Evolutionary conservation across 2,113 vertebrate genomes (phyloP).

Genomic region (Melanerpes aurifrons): DNA sequence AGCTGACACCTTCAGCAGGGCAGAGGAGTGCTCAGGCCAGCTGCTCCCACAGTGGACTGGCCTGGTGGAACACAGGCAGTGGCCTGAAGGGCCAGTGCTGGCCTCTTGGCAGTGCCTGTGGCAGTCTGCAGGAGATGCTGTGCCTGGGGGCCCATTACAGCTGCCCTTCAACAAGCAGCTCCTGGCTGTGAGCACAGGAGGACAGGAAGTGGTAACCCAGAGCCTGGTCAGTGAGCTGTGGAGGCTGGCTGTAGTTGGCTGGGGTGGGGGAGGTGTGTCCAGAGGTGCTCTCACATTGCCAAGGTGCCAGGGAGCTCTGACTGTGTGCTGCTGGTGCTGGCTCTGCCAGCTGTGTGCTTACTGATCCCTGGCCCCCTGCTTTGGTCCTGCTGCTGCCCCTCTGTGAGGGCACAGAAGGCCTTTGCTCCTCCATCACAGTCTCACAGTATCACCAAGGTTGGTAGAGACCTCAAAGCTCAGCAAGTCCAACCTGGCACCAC

Average conservation of each 20-base stretch:
- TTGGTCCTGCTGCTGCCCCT: neutral
- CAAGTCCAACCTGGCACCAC: no score
- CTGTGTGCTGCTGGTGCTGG: neutral
- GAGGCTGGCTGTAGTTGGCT: neutral
- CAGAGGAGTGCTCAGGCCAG: neutral
- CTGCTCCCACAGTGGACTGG: neutral
- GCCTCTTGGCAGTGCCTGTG: neutral
- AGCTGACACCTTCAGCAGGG: neutral
- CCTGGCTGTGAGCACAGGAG: fast-evolving
- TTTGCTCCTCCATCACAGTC: neutral
- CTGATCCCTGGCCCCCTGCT: neutral
- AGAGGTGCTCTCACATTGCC: neutral
- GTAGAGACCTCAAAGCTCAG: no score
- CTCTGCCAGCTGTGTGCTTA: neutral
- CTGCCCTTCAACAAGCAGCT: neutral
- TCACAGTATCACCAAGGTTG: no score
- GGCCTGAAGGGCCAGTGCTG: neutral
- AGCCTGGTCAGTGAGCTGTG: neutral
- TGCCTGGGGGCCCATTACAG: neutral
- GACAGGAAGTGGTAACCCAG: neutral
- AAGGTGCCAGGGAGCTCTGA: neutral
- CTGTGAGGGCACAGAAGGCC: neutral
- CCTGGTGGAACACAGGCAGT: neutral
- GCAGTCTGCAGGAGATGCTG: neutral
- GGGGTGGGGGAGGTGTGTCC: neutral